Evolutionary conservation across 1,140 invertebrate species (phyloP).

Genomic region (Drosophila biarmipes): DNA sequence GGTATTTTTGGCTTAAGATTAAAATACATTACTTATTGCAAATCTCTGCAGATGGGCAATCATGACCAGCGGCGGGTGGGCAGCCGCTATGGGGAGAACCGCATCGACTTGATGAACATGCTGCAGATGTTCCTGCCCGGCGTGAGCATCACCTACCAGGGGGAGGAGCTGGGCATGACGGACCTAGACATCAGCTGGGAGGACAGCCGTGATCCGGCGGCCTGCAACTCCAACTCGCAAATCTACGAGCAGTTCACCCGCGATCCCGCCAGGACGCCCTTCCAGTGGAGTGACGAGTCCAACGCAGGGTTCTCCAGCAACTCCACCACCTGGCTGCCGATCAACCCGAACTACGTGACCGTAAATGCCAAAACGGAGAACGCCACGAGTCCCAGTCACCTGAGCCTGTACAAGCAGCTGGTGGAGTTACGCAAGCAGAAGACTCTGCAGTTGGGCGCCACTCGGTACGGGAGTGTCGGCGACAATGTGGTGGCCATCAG

Average conservation of each 20-base stretch:
- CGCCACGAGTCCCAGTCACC: constrained; percentile 50
- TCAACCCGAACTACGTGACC: constrained; percentile 86
- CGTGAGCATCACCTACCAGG: constrained; percentile 90
- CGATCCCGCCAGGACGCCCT: constrained; percentile 90
- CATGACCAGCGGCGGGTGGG: constrained; percentile 88
- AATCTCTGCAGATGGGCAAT: constrained; percentile 86
- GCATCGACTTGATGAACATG: constrained; percentile 89
- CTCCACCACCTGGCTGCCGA: constrained; percentile 88
- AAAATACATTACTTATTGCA: no score
- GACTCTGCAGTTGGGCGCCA: constrained; percentile 83
- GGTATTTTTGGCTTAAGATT: no score
- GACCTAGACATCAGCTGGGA: constrained; percentile 86
- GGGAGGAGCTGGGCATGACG: constrained; percentile 88
- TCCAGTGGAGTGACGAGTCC: constrained; percentile 88
- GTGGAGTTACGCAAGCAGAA: constrained; percentile 53
- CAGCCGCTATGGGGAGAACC: constrained; percentile 86
- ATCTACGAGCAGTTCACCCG: constrained; percentile 85
- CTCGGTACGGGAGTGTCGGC: constrained; percentile 61
- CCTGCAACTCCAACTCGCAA: constrained; percentile 85
- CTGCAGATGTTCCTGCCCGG: constrained; percentile 90
- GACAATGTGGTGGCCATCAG: constrained; percentile 69
- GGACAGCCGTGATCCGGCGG: constrained; percentile 86
- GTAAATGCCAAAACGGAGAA: constrained; percentile 85
- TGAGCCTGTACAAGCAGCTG: constrained; percentile 78
- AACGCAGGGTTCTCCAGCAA: constrained; percentile 86